Evolutionary conservation across 1,140 invertebrate genomes (phyloP), one percentile per base, ranked within the genome.

Genomic region (Oryzaephilus surinamensis): DNA sequence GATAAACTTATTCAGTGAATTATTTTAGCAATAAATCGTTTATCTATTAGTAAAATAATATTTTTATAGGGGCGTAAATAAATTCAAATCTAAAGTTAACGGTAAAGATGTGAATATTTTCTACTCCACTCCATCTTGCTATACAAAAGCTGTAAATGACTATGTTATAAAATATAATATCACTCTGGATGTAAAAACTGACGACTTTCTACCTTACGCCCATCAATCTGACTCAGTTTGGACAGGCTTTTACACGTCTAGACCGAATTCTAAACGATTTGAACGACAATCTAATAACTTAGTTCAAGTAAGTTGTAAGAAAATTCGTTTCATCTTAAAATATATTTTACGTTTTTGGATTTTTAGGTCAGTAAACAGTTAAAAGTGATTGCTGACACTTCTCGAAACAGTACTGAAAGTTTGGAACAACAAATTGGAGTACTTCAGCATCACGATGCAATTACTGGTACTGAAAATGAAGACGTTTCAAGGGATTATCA

Each of bases 181-280:
- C 3, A 29, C 3, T 16, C 7, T 37, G 10, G 28, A 3, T 4
- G 26, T 18, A 0, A 81, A 81, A 55, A 60, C 58, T 2, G 79
- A 84, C 48, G 86, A 89, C 51, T 73, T 72, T 31, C 75, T 89
- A 24, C 85, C 86, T 0, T 90, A 89, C 55, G 80, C 79, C 2
- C 73, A 71, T 47, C 69, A 76, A 37, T 57, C 66, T 2, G 73
- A 84, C 46, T 69, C 73, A 0, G 88, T 78, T 53, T 91, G 85
- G 87, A 84, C 82, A 2, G 87, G 87, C 1, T 91, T 83, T 56
- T 91, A 81, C 54, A 84, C 79, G 1, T 87, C 83, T 0, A 62
- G 79, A 46, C 72, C 81, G 0, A 70, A 74, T 30, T 58, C 80
- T 0, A 86, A 86, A 55, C 69, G 73, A 38, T 64, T 73, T 15